Percentiles rank a stretch among this genome's conserved stretches.
These are phyloP conservation scores for Pelochelys cantorii DNA, from an alignment of 2,797 vertebrate species.

Conservation along the genomic window DNA sequence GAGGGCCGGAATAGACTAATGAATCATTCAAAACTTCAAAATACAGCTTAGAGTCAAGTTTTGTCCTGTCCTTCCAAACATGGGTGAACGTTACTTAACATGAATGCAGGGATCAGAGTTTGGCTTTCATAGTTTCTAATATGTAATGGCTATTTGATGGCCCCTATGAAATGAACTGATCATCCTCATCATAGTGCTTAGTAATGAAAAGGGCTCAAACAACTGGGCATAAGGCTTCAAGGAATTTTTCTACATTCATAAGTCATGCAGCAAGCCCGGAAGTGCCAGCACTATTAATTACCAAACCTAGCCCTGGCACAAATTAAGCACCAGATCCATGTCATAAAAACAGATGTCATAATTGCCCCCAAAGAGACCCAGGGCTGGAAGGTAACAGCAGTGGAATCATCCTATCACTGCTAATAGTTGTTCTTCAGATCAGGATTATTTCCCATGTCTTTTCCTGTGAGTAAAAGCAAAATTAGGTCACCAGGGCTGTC, in stretches of 20 bases:
- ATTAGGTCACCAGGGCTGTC: fast-evolving
- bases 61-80: neutral
- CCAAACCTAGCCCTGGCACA: too few relatives aligned
- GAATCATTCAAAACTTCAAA: neutral
- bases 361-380: neutral
- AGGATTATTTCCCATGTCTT: neutral
- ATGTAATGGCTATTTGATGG: fast-evolving
- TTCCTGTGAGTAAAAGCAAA: neutral
- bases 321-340: neutral
- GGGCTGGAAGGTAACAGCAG: neutral
- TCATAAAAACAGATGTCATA: neutral
- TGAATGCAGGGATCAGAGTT: neutral
- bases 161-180: neutral
- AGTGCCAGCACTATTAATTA: too few relatives aligned
- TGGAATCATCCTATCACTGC: neutral
- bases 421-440: neutral
- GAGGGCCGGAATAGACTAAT: neutral
- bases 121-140: neutral
- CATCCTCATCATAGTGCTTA: neutral
- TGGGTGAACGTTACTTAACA: too few relatives aligned
- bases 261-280: too few relatives aligned
- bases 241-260: too few relatives aligned
- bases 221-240: too few relatives aligned
- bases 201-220: too few relatives aligned
- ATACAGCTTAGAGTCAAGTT: neutral